Evolutionary conservation across 2,888 invertebrate genomes (phyloP).

Genomic region (Drosophila flavopinicola): DNA sequence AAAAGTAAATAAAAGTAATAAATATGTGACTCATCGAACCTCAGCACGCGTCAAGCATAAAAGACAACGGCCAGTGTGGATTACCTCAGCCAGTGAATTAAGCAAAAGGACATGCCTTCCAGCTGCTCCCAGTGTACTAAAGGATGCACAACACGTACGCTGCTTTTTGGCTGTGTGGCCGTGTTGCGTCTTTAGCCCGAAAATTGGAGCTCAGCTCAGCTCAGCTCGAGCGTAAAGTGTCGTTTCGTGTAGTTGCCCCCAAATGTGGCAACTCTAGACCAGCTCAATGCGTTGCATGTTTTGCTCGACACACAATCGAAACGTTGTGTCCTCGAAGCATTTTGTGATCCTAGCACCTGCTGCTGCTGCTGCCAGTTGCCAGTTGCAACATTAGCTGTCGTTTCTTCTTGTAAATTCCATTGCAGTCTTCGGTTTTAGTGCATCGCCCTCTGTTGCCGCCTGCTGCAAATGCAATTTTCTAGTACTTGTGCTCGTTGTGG

Average conservation of each 20-base stretch:
- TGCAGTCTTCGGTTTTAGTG: constrained; percentile 54
- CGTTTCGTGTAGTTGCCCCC: constrained; percentile 64
- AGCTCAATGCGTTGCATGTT: constrained; percentile 7
- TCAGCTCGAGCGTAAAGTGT: constrained; percentile 74
- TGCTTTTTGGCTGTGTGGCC: constrained; percentile 30
- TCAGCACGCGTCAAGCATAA: constrained; percentile 57
- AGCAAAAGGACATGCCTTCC: constrained; percentile 23
- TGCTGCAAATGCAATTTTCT: constrained; percentile 75
- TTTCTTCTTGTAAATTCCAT: constrained; percentile 64
- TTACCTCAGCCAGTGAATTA: constrained; percentile 59
- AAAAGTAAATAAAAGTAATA: constrained; percentile 35
- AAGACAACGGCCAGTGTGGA: constrained; percentile 34
- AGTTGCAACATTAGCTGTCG: constrained; percentile 56
- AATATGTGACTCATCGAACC: constrained; percentile 45
- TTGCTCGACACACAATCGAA: constrained; percentile 38
- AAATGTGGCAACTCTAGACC: constrained; percentile 1
- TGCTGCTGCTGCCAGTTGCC: constrained; percentile 45
- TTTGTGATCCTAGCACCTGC: constrained; percentile 81
- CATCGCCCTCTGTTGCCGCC: constrained; percentile 65
- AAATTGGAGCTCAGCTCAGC: no score
- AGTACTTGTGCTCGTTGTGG: constrained; percentile 51
- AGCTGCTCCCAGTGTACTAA: constrained; percentile 22
- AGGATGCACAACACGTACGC: constrained; percentile 68
- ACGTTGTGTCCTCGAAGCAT: constrained; percentile 45
- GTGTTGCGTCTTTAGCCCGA: constrained; percentile 50